Conservation (phyloP, 2,797 vertebrate species). For the Capromys pilorides region DNA sequence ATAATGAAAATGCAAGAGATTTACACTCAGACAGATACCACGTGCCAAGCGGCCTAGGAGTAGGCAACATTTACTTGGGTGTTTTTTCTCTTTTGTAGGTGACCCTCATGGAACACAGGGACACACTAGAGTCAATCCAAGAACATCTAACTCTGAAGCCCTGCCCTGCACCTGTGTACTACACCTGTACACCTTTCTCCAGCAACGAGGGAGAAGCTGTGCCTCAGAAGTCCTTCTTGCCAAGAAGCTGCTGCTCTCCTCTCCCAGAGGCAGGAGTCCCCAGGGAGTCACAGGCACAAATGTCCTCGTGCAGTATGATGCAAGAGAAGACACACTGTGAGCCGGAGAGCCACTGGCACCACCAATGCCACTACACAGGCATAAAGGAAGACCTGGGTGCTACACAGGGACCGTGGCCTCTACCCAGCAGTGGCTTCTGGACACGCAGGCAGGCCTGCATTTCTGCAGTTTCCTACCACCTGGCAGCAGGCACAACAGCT, state of each 20-base stretch:
- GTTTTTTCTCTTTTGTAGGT: background rate
- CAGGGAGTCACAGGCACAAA: background rate
- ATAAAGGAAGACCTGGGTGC: background rate
- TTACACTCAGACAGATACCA: background rate
- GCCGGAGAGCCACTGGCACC: background rate
- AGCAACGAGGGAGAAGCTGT: background rate
- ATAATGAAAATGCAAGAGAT: background rate
- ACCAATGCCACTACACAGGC: background rate
- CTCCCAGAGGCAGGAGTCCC: background rate
- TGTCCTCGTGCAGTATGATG: background rate
- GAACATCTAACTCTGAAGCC: background rate
- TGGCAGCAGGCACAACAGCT: background rate
- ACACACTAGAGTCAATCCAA: background rate
- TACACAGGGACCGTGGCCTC: background rate
- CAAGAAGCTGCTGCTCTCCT: background rate
- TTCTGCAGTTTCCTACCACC: background rate
- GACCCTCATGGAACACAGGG: no score
- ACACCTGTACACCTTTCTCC: background rate
- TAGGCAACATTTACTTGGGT: background rate
- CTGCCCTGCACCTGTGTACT: rapidly evolving
- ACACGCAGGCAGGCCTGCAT: background rate
- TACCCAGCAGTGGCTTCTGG: no score
- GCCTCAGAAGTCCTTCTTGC: background rate
- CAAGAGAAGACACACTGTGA: background rate
- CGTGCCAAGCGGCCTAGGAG: background rate